These are phyloP conservation scores for Anguilla pacifica DNA, from an alignment of 2,797 vertebrate genomes.

Conservation along the genomic window DNA sequence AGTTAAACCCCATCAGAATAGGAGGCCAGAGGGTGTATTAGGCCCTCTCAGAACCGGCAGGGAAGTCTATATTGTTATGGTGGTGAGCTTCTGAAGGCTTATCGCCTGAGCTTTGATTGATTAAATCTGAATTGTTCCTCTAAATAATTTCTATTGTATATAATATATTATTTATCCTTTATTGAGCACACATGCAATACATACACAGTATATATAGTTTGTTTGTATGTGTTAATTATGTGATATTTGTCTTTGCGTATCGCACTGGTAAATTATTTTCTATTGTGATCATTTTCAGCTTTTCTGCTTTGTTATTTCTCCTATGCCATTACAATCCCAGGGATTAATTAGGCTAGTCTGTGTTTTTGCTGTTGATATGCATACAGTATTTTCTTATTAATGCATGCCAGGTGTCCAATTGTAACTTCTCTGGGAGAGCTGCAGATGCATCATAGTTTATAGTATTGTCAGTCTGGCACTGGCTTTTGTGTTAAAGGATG, in stretches of 20 bases:
- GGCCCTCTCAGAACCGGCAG: conserved; percentile 11
- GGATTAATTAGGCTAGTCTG: not conserved
- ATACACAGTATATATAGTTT: too few species aligned
- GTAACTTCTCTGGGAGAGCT: not conserved
- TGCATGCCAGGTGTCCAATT: conserved; percentile 3
- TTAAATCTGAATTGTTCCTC: not conserved
- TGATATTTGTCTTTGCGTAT: too few species aligned
- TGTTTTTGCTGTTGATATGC: not conserved
- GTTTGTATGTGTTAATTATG: too few species aligned
- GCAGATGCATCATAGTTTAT: not conserved
- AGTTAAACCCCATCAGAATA: not conserved
- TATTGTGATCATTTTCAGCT: not conserved
- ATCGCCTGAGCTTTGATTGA: not conserved
- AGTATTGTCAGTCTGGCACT: not conserved
- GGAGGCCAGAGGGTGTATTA: not conserved
- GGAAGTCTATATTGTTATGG: conserved; percentile 10
- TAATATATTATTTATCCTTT: not conserved
- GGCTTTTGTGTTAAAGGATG: not conserved
- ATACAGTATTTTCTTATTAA: not conserved
- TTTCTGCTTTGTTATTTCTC: not conserved
- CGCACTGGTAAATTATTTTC: not conserved
- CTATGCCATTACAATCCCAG: not conserved
- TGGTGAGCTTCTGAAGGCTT: not conserved
- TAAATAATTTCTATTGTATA: conserved; percentile 7
- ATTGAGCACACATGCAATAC: too few species aligned